Evolutionary conservation across 1,140 invertebrate genomes (phyloP), one percentile per base, ranked within the genome.

Genomic region (Proales similis): DNA sequence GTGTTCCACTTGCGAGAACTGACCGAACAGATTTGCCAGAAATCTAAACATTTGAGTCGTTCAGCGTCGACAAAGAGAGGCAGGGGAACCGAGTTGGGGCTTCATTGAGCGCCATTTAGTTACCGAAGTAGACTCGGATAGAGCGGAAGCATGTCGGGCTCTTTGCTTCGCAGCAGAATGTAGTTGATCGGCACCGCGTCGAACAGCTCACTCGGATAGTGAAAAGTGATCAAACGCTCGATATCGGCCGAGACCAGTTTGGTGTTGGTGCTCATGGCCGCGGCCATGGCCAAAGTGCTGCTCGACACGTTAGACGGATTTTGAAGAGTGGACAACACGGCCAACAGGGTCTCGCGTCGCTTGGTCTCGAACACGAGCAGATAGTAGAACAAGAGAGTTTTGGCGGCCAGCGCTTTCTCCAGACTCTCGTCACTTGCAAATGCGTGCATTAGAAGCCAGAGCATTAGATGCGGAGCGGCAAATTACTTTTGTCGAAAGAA

Each of bases 401-500:
- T 57, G 3, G 51, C 24, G 4, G 51, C 27, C 19, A 57, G 29
- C 19, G 17, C 19, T 39, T 14, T 26, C 27, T 57, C 51, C 27
- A 42, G 45, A 19, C 45, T 43, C 20, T 36, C 27, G 26, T 57
- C 27, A 39, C 48, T 53, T 53, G n/a, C n/a, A n/a, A n/a, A n/a
- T n/a, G n/a, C n/a, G n/a, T n/a, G n/a, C n/a, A n/a, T n/a, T n/a
- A n/a, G n/a, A n/a, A n/a, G n/a, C n/a, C n/a, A n/a, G n/a, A n/a
- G n/a, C n/a, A n/a, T n/a, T n/a, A n/a, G n/a, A n/a, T 32, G 3
- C 4, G 12, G 20, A n/a, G n/a, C 24, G 42, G 26, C 38, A 53
- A 27, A 9, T 32, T 51, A 53, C 48, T 57, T 57, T 57, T 57
- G 26, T 57, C 32, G 39, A 57, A 42, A 57, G 20, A 57, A 57